Base-by-base conservation (phyloP, 2,888 invertebrate species). In the Hemistola chrysoprasaria region DNA sequence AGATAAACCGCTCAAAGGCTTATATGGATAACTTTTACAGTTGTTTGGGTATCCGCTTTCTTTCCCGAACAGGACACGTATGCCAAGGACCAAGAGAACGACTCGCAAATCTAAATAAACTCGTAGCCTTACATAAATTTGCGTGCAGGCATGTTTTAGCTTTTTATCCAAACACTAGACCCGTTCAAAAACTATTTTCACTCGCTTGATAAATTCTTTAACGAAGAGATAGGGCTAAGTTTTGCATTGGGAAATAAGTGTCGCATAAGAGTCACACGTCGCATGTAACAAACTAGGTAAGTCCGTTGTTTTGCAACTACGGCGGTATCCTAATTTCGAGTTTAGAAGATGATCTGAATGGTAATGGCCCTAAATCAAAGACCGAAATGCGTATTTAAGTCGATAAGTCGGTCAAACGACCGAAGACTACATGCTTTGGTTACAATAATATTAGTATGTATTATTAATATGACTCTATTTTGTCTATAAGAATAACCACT, bases 351-450 rank as follows among this genome's bases (percentile, higher is more conserved):
- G 77, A 62, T 66, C 57, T 49, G 82, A 77, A 84, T 84, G 62
- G 72, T 71, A 84, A 85, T 78, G 71, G 69, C 50, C 52, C 59
- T 78, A 76, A 82, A 82, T 78, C 58, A 66, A 59, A 59, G 63
- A 56, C 53, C 63, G 56, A 68, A 74, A 66, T 65, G 64, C 56
- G 61, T 53, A 63, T 60, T 67, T 72, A 71, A 68, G 70, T 71
- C 71, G 67, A 68, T 66, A 77, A 75, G 77, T 83, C 76, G 82
- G 81, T 76, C 80, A 81, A 66, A n/a, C n/a, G n/a, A n/a, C 57
- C 55, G 47, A 48, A 59, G 58, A 57, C 56, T 63, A 59, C 55
- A 64, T 55, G 62, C 56, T 51, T 59, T 57, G 62, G 65, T 65
- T 68, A 70, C 56, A 50, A 42, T 46, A 60, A 52, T 59, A 74